phyloP scores from a whole-genome alignment of 2,113 vertebrate genomes.

The Ceyx melanurus region DNA sequence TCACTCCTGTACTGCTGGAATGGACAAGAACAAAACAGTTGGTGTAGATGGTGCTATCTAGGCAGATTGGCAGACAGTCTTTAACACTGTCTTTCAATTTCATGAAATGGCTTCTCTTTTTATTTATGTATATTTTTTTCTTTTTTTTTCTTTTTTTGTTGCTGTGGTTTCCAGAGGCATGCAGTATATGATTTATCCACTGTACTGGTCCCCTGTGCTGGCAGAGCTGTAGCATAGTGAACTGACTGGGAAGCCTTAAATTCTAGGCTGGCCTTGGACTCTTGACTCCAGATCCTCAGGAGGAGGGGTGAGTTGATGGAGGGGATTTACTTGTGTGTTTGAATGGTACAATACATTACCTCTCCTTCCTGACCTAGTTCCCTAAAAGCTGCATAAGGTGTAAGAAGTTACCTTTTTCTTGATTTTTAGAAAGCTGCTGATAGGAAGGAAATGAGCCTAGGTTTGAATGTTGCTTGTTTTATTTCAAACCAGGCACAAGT shows the following conservation, averaged over 20 bases:
- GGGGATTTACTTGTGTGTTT: slow-evolving; percentile 22
- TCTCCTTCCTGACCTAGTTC: background rate
- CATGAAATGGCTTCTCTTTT: slow-evolving; percentile 16
- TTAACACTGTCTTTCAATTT: slow-evolving; percentile 12
- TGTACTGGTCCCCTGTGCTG: slow-evolving; percentile 47
- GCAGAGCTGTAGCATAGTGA: slow-evolving; percentile 60
- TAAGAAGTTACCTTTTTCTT: background rate
- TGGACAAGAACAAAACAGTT: background rate
- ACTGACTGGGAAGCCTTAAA: slow-evolving; percentile 49
- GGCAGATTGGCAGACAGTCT: background rate
- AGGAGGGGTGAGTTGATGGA: slow-evolving; percentile 53
- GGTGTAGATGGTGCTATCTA: background rate
- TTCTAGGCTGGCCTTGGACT: slow-evolving; percentile 56
- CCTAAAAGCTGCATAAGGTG: background rate
- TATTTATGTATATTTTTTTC: background rate
- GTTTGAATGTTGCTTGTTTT: background rate
- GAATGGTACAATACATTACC: background rate
- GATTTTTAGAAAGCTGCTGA: background rate
- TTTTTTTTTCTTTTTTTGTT: background rate
- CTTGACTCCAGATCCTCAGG: slow-evolving; percentile 58
- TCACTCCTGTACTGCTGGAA: background rate
- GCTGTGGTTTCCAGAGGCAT: slow-evolving; percentile 56
- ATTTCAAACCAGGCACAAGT: background rate
- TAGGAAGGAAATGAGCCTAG: background rate
- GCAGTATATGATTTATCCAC: slow-evolving; percentile 38